Percentiles rank a stretch among this genome's conserved stretches.
These are phyloP conservation scores for Forbesichthys papilliferus DNA, from an alignment of 2,113 vertebrate genomes.

Conservation along the genomic window DNA sequence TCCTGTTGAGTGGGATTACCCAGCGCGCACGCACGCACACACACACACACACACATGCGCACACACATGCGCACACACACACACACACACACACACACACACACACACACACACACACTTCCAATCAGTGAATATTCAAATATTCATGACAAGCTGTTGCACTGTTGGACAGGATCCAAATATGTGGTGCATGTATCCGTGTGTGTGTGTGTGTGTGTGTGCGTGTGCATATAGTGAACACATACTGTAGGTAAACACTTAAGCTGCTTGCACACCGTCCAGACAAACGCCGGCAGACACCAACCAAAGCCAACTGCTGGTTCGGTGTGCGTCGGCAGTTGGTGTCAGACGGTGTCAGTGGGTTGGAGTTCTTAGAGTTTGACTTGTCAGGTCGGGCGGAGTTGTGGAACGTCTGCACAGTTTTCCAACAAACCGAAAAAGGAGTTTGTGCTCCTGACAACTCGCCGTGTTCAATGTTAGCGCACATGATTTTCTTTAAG, in stretches of 20 bases:
- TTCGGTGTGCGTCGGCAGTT: background rate
- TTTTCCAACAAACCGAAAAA: too few species aligned
- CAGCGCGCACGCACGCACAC: slow-evolving; percentile 22
- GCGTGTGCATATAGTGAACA: background rate
- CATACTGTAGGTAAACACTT: slow-evolving; percentile 2
- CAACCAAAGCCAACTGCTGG: too few species aligned
- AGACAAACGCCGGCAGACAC: too few species aligned
- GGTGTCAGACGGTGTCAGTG: too few species aligned
- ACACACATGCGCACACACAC: background rate
- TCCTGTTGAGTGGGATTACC: slow-evolving; percentile 61
- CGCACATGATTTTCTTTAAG: too few species aligned
- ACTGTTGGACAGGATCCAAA: slow-evolving; percentile 44
- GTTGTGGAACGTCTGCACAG: too few species aligned
- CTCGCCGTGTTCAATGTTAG: too few species aligned
- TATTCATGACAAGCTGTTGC: slow-evolving; percentile 71
- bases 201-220: background rate
- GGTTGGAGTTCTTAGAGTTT: too few species aligned
- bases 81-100: slow-evolving; percentile 17
- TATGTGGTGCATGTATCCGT: slow-evolving; percentile 17
- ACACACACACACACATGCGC: background rate
- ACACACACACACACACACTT: slow-evolving; percentile 25
- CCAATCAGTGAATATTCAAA: slow-evolving; percentile 66
- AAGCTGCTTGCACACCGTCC: background rate
- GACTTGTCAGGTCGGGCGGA: too few species aligned
- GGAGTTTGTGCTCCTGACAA: too few species aligned